Conservation (phyloP, 2,113 vertebrate genomes). For the Amphiprion ocellaris region DNA sequence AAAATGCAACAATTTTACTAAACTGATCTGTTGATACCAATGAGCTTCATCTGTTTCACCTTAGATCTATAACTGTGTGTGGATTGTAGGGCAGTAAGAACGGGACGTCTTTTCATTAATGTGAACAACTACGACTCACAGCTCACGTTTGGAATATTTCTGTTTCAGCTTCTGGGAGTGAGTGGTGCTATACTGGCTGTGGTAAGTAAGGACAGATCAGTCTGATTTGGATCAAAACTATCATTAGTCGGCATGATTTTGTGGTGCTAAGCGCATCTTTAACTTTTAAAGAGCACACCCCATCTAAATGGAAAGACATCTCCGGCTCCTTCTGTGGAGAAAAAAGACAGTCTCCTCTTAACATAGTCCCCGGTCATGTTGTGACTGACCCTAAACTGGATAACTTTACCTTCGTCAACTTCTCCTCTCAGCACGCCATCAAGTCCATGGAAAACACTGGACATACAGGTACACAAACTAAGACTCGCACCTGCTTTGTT, state of each 20-base stretch:
- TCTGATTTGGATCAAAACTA: background rate
- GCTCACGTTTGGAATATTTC: background rate
- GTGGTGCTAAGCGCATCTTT: background rate
- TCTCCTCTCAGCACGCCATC: constrained; percentile 46
- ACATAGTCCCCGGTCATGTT: constrained; percentile 47
- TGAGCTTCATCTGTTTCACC: background rate
- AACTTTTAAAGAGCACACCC: constrained; percentile 29
- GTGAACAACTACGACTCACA: background rate
- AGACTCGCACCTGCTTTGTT: background rate
- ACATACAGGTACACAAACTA: constrained; percentile 68
- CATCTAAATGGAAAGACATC: constrained; percentile 52
- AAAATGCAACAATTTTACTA: background rate
- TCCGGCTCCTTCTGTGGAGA: constrained; percentile 31
- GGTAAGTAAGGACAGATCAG: constrained; percentile 45
- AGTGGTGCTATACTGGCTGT: constrained; percentile 76
- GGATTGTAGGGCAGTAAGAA: background rate
- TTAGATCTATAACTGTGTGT: background rate
- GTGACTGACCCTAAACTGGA: constrained; percentile 16
- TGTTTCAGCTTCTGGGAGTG: constrained; percentile 41
- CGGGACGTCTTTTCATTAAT: no score
- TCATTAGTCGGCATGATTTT: no score
- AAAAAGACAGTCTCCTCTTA: constrained; percentile 70
- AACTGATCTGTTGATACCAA: background rate
- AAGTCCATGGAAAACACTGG: constrained; percentile 44
- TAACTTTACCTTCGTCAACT: constrained; percentile 61